These are phyloP conservation scores for Mustela nigripes DNA, from an alignment of 2,113 vertebrate genomes.

Conservation along the genomic window DNA sequence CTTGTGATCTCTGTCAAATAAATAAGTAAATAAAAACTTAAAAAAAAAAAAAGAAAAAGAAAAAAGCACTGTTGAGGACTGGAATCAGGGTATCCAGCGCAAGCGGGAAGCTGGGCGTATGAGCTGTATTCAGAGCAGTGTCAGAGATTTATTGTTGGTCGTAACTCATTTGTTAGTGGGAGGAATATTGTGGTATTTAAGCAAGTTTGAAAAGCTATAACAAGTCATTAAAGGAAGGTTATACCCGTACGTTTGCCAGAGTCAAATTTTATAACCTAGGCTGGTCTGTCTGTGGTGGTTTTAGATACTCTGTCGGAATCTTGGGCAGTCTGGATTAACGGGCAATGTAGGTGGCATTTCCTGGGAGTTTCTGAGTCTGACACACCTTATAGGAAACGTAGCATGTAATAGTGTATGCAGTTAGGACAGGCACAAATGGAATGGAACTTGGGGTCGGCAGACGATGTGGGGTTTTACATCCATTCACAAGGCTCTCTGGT, in stretches of 20 bases:
- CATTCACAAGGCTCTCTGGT: neutral
- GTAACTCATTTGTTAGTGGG: neutral
- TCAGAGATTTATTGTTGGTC: neutral
- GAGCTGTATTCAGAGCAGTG: neutral
- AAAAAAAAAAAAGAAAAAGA: too few species aligned
- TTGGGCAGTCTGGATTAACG: neutral
- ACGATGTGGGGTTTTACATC: neutral
- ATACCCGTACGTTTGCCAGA: neutral
- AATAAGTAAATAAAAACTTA: too few species aligned
- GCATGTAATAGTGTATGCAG: neutral
- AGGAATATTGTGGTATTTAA: neutral
- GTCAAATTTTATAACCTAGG: neutral
- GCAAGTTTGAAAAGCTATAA: neutral
- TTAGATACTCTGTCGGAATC: neutral
- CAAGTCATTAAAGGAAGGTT: slow-evolving; percentile 6
- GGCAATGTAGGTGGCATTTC: neutral
- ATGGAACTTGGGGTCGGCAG: neutral
- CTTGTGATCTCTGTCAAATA: too few species aligned
- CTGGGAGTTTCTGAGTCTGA: neutral
- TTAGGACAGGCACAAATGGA: neutral
- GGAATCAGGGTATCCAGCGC: neutral
- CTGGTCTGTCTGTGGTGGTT: neutral
- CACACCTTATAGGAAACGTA: neutral
- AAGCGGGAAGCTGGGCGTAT: neutral
- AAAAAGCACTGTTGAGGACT: neutral